phyloP scores from a whole-genome alignment of 2,888 invertebrate species.

The Chrysomela aeneicollis region DNA sequence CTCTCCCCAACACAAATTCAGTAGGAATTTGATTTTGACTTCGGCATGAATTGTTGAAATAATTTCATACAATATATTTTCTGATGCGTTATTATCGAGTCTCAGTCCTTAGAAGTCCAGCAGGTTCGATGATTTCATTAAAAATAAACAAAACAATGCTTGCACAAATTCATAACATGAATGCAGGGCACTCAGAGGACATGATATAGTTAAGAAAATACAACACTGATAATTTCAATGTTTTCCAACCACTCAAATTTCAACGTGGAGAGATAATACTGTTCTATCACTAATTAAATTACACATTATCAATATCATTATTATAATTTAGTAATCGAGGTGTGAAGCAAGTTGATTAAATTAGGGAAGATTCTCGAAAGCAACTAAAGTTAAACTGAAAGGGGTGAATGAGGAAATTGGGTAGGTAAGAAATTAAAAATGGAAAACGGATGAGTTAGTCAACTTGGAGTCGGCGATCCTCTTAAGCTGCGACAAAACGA shows the following conservation, averaged over 20 bases:
- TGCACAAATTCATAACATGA: constrained; percentile 41
- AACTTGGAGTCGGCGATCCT: constrained; percentile 65
- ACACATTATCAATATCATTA: constrained; percentile 32
- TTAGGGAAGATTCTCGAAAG: constrained; percentile 34
- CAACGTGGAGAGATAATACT: constrained; percentile 36
- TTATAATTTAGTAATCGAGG: constrained; percentile 33
- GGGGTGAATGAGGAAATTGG: constrained; percentile 32
- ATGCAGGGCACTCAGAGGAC: constrained; percentile 38
- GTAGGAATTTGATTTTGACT: too few species aligned
- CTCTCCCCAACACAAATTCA: too few species aligned
- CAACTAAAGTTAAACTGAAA: constrained; percentile 41
- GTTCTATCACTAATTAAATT: constrained; percentile 38
- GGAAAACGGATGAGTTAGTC: constrained; percentile 57
- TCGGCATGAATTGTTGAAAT: too few species aligned
- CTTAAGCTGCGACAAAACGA: constrained; percentile 69
- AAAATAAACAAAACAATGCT: constrained; percentile 19
- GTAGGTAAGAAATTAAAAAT: constrained; percentile 37
- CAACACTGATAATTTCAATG: constrained; percentile 40
- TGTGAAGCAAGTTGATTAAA: constrained; percentile 44
- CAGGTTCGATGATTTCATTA: constrained; percentile 24
- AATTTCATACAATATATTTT: background rate
- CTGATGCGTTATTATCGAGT: background rate
- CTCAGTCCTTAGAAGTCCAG: constrained; percentile 18
- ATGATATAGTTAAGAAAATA: constrained; percentile 36
- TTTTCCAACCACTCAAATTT: constrained; percentile 31